Conservation (phyloP, 2,797 vertebrate species). For the Myotis findleyi region DNA sequence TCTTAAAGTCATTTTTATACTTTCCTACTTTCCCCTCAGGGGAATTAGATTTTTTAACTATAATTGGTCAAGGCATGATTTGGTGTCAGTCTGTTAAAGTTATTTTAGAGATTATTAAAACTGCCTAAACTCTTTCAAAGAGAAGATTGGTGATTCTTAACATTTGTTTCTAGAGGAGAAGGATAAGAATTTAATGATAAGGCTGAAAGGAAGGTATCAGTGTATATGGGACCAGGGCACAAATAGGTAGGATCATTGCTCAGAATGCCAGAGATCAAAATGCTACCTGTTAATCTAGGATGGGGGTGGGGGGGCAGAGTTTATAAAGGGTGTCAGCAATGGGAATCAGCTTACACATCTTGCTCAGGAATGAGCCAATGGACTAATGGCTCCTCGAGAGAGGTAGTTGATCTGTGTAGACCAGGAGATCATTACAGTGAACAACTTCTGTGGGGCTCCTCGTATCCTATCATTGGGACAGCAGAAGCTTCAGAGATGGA, state of each 20-base stretch:
- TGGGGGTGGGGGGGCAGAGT: background rate
- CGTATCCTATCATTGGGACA: background rate
- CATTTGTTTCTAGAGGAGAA: background rate
- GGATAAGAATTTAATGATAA: background rate
- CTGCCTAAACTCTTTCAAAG: slow-evolving; percentile 26
- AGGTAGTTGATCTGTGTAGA: background rate
- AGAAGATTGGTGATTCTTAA: background rate
- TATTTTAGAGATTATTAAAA: background rate
- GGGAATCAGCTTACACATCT: background rate
- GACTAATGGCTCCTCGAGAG: background rate
- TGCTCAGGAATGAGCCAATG: background rate
- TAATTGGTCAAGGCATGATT: background rate
- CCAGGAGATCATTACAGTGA: background rate
- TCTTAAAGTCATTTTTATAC: background rate
- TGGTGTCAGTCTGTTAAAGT: slow-evolving; percentile 7
- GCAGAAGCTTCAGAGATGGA: background rate
- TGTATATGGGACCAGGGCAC: background rate
- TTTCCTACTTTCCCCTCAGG: background rate
- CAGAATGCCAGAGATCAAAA: background rate
- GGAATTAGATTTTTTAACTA: background rate
- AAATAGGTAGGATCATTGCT: background rate
- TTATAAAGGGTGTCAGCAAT: background rate
- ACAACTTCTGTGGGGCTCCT: background rate
- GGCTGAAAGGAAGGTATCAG: background rate
- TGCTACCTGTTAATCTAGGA: background rate